Evolutionary conservation across 2,113 vertebrate species (phyloP).

Genomic region (Larimichthys polyactis): DNA sequence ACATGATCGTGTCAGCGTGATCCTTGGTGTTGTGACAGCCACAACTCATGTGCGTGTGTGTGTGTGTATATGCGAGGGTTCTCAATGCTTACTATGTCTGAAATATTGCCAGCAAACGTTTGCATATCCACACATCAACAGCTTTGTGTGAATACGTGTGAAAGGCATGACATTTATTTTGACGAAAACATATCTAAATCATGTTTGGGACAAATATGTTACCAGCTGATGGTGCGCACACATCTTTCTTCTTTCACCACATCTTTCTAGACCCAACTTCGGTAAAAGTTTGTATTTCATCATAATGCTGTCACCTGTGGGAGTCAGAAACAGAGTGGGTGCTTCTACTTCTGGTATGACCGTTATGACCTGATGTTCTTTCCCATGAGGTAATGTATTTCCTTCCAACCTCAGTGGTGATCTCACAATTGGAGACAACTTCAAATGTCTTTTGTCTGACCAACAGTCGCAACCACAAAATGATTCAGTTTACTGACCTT

Average conservation of each 20-base stretch:
- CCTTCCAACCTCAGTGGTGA: not conserved
- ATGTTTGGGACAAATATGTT: not conserved
- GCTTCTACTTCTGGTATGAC: constrained; percentile 25
- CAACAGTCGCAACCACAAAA: too few species aligned
- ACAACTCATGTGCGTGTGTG: constrained; percentile 3
- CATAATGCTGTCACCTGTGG: constrained; percentile 8
- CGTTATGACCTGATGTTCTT: constrained; percentile 25
- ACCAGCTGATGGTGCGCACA: not conserved
- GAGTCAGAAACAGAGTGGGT: constrained; percentile 1
- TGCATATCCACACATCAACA: constrained; percentile 8
- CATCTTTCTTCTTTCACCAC: not conserved
- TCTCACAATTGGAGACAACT: too few species aligned
- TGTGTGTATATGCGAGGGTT: constrained; percentile 21
- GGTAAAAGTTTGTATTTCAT: not conserved
- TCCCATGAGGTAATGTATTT: constrained; percentile 15
- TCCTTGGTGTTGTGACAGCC: constrained; percentile 41
- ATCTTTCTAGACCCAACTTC: not conserved
- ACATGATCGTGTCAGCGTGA: constrained; percentile 22
- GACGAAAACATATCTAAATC: not conserved
- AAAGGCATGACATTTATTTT: not conserved
- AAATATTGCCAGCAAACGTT: constrained; percentile 41
- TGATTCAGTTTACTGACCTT: too few species aligned
- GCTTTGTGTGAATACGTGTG: not conserved
- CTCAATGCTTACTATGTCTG: constrained; percentile 19
- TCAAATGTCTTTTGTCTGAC: too few species aligned